phyloP scores from a whole-genome alignment of 2,888 invertebrate genomes.

The Cylindroiulus punctatus region DNA sequence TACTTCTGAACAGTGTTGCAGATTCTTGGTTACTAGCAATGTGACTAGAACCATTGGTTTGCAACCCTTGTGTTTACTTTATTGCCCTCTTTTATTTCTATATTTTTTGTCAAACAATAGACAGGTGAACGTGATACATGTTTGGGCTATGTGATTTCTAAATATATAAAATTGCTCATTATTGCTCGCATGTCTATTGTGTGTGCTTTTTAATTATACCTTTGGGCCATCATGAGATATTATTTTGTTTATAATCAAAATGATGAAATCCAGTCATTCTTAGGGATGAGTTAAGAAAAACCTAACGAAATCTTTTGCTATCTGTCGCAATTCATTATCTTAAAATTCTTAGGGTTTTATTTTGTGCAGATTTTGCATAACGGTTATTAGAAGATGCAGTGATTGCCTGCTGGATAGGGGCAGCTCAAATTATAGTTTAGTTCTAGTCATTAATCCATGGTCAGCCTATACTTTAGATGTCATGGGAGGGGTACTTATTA shows the following conservation, averaged over 20 bases:
- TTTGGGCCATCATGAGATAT: background rate
- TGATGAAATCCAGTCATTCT: conserved; percentile 23
- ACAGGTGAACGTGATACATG: conserved; percentile 34
- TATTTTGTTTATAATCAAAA: background rate
- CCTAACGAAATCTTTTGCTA: too few species aligned
- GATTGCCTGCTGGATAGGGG: too few species aligned
- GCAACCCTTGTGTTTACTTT: background rate
- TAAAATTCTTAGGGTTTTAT: too few species aligned
- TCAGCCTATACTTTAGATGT: too few species aligned
- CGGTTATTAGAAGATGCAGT: too few species aligned
- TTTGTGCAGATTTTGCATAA: too few species aligned
- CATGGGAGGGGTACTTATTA: too few species aligned
- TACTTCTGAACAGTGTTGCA: background rate
- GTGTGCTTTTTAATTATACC: conserved; percentile 8
- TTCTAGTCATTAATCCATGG: too few species aligned
- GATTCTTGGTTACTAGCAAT: background rate
- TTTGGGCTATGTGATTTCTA: background rate
- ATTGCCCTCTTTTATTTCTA: background rate
- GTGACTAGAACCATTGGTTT: conserved; percentile 30
- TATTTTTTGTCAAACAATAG: conserved; percentile 17
- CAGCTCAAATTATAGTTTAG: too few species aligned
- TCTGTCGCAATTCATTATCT: background rate
- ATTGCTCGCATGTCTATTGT: conserved; percentile 45
- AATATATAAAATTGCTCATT: background rate
- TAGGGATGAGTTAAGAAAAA: too few species aligned